Evolutionary conservation across 2,797 vertebrate genomes (phyloP), one percentile per base, ranked within the genome.

Genomic region (Typhlichthys subterraneus): DNA sequence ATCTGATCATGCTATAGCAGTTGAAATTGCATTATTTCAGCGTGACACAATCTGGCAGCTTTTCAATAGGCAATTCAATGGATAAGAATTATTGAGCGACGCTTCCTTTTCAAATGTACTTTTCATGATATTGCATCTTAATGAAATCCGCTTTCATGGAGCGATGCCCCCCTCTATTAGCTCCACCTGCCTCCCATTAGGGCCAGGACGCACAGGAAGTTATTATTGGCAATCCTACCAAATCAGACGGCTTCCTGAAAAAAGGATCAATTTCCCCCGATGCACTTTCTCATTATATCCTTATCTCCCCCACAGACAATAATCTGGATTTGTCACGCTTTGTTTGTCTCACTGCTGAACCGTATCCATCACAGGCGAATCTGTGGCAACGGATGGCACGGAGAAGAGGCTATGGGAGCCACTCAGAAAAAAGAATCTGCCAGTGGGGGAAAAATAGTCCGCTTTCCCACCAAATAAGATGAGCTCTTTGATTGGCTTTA

Each of bases 221-320:
- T 88, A 91, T 91, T 91, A 92, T 83, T 82, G 84, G 76, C 84
- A 82, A 82, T 77, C 79, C 75, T 74, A 77, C 81, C 85, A 89
- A 90, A 89, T 89, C 89, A 91, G 87, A 83, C 85, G 57, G 88
- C 87, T 89, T 90, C 84, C 89, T 90, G 86, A 81, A 87, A 91
- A 87, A 86, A 59, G 84, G 87, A 90, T 92, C 88, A 89, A 90
- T 91, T 90, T 88, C 89, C 89, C 82, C 68, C n/a, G 79, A 86
- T 88, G 87, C 89, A 88, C 85, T 92, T 90, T 91, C 87, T 91
- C 89, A 90, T 92, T 92, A 91, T 88, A 89, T 89, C 88, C 87
- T 90, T 92, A 91, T 91, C 90, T 85, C 84, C 70, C 86, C 88
- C 81, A 77, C 87, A 91, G 89, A 92, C 90, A 89, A 88, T 92